Evolutionary conservation across 1,140 invertebrate genomes (phyloP).

Genomic region (Diploscapter pachys): DNA sequence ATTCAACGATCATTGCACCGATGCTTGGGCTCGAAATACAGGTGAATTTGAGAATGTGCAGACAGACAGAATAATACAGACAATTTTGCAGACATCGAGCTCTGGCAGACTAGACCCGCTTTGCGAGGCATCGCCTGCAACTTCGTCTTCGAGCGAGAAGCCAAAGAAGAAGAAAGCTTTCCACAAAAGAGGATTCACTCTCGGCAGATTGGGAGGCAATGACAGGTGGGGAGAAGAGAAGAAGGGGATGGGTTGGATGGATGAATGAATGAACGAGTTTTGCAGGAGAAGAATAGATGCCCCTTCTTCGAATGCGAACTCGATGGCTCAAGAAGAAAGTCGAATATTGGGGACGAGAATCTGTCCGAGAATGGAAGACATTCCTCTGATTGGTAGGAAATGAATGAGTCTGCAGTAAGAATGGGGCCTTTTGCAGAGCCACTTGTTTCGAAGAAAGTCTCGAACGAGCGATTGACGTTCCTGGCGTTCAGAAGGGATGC

Average conservation of each 20-base stretch:
- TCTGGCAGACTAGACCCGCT: conserved; percentile 6
- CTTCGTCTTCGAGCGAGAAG: conserved; percentile 6
- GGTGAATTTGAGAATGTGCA: not conserved
- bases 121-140: conserved; percentile 15
- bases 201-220: conserved; percentile 36
- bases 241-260: conserved; percentile 16
- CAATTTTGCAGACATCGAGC: conserved; percentile 1
- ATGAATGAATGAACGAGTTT: not conserved
- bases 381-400: too few relatives aligned
- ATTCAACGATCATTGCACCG: conserved; percentile 42
- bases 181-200: conserved; percentile 65
- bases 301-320: conserved; percentile 55
- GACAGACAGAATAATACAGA: not conserved
- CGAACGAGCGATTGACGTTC: conserved; percentile 88
- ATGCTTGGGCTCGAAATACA: not conserved
- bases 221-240: not conserved
- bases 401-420: too few relatives aligned
- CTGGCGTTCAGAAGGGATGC: conserved; percentile 91
- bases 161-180: conserved; percentile 62
- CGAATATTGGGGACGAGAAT: conserved; percentile 20
- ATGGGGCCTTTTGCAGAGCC: conserved; percentile 68
- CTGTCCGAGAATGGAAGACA: conserved; percentile 7
- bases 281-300: conserved; percentile 25
- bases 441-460: conserved; percentile 92
- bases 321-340: conserved; percentile 60